phyloP scores from a whole-genome alignment of 2,888 invertebrate genomes.

The Pandemis heparana region DNA sequence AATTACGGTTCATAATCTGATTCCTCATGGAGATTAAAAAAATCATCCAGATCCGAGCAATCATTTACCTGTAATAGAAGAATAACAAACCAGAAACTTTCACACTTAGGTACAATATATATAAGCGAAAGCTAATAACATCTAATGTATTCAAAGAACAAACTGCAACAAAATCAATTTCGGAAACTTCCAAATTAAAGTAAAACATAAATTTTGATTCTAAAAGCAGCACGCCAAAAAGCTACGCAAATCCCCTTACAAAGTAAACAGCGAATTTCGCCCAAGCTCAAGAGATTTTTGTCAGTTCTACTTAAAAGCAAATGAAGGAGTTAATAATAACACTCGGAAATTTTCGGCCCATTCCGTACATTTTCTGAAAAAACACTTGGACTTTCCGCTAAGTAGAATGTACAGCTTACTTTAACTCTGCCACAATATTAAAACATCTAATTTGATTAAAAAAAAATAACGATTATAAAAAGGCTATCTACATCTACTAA shows the following conservation, averaged over 20 bases:
- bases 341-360: constrained; percentile 4
- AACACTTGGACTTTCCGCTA: constrained; percentile 9
- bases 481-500: too few relatives aligned
- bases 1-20: too few relatives aligned
- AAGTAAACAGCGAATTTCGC: constrained; percentile 20
- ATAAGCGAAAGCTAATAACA: too few relatives aligned
- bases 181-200: too few relatives aligned
- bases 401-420: constrained; percentile 6
- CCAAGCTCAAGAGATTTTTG: constrained; percentile 21
- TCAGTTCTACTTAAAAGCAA: constrained; percentile 16
- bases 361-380: constrained; percentile 23
- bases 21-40: too few relatives aligned
- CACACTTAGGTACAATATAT: too few relatives aligned
- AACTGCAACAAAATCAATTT: background rate
- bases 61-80: too few relatives aligned
- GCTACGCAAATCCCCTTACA: constrained; percentile 21
- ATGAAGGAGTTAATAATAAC: constrained; percentile 28
- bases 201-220: constrained; percentile 12
- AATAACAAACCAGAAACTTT: too few relatives aligned
- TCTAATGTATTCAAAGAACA: too few relatives aligned
- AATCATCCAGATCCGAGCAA: too few relatives aligned
- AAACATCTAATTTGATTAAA: background rate
- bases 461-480: too few relatives aligned
- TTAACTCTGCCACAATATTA: background rate
- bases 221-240: constrained; percentile 14